Conservation (phyloP, 2,888 invertebrate genomes). For the Ophion ellenae region DNA sequence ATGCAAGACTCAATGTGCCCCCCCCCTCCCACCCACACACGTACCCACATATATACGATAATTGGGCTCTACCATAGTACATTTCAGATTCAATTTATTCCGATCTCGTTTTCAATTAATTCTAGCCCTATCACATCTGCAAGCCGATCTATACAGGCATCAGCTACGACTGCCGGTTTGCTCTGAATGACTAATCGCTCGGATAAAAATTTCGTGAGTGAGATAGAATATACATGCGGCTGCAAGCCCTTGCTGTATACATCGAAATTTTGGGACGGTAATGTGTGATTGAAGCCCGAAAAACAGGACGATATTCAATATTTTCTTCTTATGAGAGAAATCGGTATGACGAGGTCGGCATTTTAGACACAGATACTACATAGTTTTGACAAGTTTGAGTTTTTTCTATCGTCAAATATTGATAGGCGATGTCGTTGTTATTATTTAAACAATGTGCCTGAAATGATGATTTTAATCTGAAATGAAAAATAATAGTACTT, state of each 20-base stretch:
- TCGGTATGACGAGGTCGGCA: too few relatives aligned
- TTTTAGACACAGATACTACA: too few relatives aligned
- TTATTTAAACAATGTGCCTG: too few relatives aligned
- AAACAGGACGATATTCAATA: too few relatives aligned
- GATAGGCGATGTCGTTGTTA: too few relatives aligned
- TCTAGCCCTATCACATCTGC: conserved; percentile 12
- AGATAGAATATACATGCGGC: not conserved
- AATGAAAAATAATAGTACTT: too few relatives aligned
- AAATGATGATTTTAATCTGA: too few relatives aligned
- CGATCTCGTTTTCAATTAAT: conserved; percentile 39
- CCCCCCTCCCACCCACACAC: not conserved
- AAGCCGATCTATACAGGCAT: not conserved
- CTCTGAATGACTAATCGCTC: conserved; percentile 11
- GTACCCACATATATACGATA: not conserved
- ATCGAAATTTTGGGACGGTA: not conserved
- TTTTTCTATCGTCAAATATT: too few relatives aligned
- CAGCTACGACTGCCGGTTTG: not conserved
- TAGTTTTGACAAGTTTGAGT: too few relatives aligned
- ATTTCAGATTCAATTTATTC: conserved; percentile 48
- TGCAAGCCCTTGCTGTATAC: not conserved
- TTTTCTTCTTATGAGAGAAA: too few relatives aligned
- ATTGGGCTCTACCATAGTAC: not conserved
- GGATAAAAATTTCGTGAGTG: not conserved
- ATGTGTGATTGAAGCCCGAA: not conserved
- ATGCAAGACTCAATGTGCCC: not conserved